These are phyloP conservation scores for Hemicentrotus pulcherrimus DNA, from an alignment of 35 echinoderm and acorn worm genomes.

Conservation along the genomic window DNA sequence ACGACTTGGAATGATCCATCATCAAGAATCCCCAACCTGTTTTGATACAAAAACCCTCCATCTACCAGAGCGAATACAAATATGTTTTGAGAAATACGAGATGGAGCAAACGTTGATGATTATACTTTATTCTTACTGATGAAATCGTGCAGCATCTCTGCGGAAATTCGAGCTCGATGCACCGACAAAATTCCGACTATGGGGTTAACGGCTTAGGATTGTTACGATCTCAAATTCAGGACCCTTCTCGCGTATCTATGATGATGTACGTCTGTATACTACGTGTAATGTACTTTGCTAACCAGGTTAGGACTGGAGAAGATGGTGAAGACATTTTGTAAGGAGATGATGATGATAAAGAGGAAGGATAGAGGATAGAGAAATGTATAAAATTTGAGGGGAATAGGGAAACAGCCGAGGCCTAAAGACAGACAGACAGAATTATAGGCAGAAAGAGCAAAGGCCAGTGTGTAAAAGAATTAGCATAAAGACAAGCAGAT, in stretches of 20 bases:
- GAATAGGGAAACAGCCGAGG: not conserved
- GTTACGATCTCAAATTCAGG: not conserved
- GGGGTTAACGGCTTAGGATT: not conserved
- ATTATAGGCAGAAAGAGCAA: not conserved
- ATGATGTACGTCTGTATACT: conserved; percentile 3
- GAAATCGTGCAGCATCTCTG: not conserved
- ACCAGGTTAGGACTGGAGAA: not conserved
- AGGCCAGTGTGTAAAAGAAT: not conserved
- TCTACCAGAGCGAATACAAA: not conserved
- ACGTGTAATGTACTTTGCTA: not conserved
- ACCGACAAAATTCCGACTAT: not conserved
- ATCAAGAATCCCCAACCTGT: not conserved
- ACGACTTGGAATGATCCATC: not conserved
- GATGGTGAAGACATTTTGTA: not conserved
- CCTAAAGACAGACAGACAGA: not conserved
- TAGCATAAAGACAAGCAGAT: not conserved
- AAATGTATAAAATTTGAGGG: not conserved
- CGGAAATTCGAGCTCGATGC: not conserved
- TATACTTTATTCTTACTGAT: not conserved
- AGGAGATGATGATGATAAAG: not conserved
- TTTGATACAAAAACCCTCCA: not conserved
- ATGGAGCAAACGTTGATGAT: not conserved
- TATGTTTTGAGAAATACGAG: not conserved
- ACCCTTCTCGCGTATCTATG: not conserved
- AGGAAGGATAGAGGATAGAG: not conserved